Evolutionary conservation across 1,140 invertebrate genomes (phyloP).

Genomic region (Bombyx mori): ASM3026992v2 NC_085121.1:8156001-8156500

Average conservation of each 20-base stretch:
- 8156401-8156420: constrained; percentile 12
- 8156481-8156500: constrained; percentile 25
- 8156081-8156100: no score
- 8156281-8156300: constrained; percentile 37
- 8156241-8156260: constrained; percentile 29
- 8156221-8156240: constrained; percentile 56
- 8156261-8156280: constrained; percentile 35
- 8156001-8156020: constrained; percentile 38
- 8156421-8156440: constrained; percentile 11
- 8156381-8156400: constrained; percentile 14
- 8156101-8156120: no score
- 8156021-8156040: constrained; percentile 30
- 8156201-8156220: constrained; percentile 56
- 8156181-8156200: constrained; percentile 46
- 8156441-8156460: constrained; percentile 16
- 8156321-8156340: constrained; percentile 39
- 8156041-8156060: constrained; percentile 29
- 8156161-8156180: constrained; percentile 48
- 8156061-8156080: constrained; percentile 13
- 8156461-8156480: constrained; percentile 22
- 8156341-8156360: constrained; percentile 19
- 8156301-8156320: constrained; percentile 20
- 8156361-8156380: constrained; percentile 18
- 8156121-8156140: constrained; percentile 5
- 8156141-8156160: constrained; percentile 13